phyloP scores from a whole-genome alignment of 2,888 invertebrate genomes.

The Tenthredo distinguenda region DNA sequence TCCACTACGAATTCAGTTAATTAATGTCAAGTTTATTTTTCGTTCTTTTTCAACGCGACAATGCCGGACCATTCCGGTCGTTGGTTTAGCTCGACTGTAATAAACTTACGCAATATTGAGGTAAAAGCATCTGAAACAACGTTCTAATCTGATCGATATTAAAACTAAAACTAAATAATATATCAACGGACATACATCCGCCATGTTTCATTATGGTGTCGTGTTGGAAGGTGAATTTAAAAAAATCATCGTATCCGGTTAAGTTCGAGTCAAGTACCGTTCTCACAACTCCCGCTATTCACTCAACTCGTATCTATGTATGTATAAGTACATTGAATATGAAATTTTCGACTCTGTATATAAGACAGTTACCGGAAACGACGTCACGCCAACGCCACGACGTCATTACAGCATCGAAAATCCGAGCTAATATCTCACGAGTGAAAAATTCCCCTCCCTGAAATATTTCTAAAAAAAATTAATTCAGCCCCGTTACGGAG shows the following conservation, averaged over 20 bases:
- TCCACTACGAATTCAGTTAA: slow-evolving; percentile 54
- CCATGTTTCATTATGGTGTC: slow-evolving; percentile 46
- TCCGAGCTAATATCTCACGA: not conserved
- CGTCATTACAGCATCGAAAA: slow-evolving; percentile 42
- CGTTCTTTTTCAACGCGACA: slow-evolving; percentile 14
- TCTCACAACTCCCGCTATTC: slow-evolving; percentile 51
- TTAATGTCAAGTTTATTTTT: slow-evolving; percentile 50
- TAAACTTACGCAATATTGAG: not conserved
- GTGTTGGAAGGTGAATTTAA: slow-evolving; percentile 39
- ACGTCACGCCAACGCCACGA: slow-evolving; percentile 39
- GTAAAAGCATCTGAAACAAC: not conserved
- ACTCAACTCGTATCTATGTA: slow-evolving; percentile 18
- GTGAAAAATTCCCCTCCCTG: not conserved
- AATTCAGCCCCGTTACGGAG: slow-evolving; percentile 61
- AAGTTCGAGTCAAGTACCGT: slow-evolving; percentile 52
- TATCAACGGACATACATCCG: slow-evolving; percentile 22
- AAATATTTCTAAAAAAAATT: slow-evolving; percentile 72
- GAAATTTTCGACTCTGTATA: slow-evolving; percentile 41
- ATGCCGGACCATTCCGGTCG: not conserved
- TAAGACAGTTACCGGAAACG: slow-evolving; percentile 48
- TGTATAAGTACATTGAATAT: slow-evolving; percentile 36
- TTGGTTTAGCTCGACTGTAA: not conserved
- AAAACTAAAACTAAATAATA: not conserved
- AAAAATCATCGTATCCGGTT: slow-evolving; percentile 51
- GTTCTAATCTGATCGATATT: slow-evolving; percentile 19